phyloP scores from a whole-genome alignment of 2,113 vertebrate genomes.

The Natator depressus region DNA sequence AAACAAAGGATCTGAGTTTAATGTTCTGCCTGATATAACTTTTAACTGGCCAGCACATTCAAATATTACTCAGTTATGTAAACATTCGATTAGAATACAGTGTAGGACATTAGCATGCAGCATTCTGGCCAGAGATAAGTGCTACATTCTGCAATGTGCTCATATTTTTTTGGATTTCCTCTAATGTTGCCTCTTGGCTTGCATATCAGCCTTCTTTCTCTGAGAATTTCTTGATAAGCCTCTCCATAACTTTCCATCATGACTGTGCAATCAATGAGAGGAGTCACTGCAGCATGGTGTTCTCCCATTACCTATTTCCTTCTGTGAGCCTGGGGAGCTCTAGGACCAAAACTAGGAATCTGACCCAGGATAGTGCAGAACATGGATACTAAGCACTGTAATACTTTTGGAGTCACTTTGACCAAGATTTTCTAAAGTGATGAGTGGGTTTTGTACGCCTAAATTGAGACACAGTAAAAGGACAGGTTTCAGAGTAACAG shows the following conservation, averaged over 20 bases:
- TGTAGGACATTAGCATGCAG: rapidly evolving
- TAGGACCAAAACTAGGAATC: neutral
- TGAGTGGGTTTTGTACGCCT: neutral
- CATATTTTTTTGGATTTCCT: neutral
- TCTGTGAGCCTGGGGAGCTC: neutral
- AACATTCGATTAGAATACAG: neutral
- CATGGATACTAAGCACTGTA: neutral
- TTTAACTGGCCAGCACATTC: neutral
- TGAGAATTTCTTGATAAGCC: neutral
- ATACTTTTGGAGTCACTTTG: neutral
- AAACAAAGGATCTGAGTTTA: rapidly evolving
- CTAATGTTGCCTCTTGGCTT: neutral
- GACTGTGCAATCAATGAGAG: neutral
- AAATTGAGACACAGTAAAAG: neutral
- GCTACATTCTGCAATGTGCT: neutral
- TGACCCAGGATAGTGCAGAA: neutral
- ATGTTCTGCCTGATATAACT: neutral
- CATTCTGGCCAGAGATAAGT: neutral
- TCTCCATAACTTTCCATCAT: neutral
- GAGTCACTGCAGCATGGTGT: neutral
- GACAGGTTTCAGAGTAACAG: too few species aligned
- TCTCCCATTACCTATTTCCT: conserved; percentile 20
- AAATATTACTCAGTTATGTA: rapidly evolving
- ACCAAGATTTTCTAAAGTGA: neutral
- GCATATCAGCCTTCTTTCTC: neutral